Percentiles rank a stretch among this genome's conserved stretches.
Evolutionary conservation across 2,888 invertebrate species (phyloP).

Genomic region (Hipparchia semele): DNA sequence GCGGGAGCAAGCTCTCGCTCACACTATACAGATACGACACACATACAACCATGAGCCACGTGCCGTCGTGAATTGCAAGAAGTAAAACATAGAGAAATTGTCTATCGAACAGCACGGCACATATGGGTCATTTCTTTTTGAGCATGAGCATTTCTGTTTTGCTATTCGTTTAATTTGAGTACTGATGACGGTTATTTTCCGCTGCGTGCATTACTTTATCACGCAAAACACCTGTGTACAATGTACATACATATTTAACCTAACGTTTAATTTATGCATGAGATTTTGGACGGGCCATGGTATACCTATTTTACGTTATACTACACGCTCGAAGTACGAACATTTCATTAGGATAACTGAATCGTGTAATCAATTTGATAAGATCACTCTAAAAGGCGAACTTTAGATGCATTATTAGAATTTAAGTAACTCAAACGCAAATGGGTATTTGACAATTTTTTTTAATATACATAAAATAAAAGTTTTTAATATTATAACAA

Average conservation of each 20-base stretch:
- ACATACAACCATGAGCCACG: too few species aligned
- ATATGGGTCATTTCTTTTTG: too few species aligned
- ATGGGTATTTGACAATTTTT: too few species aligned
- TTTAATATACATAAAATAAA: too few species aligned
- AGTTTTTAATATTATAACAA: too few species aligned
- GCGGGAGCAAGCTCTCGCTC: too few species aligned
- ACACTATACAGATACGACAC: too few species aligned
- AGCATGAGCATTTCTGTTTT: too few species aligned
- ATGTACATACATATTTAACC: background rate
- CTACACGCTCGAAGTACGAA: slow-evolving; percentile 30
- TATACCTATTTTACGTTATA: slow-evolving; percentile 10
- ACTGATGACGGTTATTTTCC: background rate
- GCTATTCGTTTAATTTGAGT: too few species aligned
- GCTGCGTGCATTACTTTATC: background rate
- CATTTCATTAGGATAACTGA: slow-evolving; percentile 31
- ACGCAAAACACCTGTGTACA: background rate
- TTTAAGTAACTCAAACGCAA: background rate
- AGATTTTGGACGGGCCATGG: slow-evolving; percentile 25
- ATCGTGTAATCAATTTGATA: slow-evolving; percentile 33
- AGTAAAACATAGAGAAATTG: too few species aligned
- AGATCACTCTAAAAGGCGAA: slow-evolving; percentile 3
- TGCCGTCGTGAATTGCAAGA: too few species aligned
- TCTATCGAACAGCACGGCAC: background rate
- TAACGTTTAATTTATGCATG: slow-evolving; percentile 31
- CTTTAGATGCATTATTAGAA: background rate